Evolutionary conservation across 2,113 vertebrate species (phyloP).

Genomic region (Sterrhoptilus dennistouni): DNA sequence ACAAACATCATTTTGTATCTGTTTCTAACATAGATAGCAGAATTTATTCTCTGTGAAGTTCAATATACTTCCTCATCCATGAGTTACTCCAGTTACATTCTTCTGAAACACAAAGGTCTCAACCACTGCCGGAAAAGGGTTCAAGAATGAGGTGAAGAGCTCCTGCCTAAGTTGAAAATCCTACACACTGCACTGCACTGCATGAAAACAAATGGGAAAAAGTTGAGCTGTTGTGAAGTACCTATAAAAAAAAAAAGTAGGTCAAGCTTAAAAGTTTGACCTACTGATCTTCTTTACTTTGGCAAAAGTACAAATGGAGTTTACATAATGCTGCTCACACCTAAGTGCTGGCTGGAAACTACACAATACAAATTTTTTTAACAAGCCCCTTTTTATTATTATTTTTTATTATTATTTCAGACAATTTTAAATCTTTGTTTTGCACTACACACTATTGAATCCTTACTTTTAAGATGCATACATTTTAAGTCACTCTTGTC

Average conservation of each 20-base stretch:
- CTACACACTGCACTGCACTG: background rate
- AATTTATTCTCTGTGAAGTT: background rate
- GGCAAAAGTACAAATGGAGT: conserved; percentile 39
- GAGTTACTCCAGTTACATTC: background rate
- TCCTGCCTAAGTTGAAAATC: background rate
- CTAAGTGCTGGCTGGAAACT: background rate
- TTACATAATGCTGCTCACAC: conserved; percentile 22
- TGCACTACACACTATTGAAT: background rate
- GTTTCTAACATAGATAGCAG: background rate
- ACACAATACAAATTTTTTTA: background rate
- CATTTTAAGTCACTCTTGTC: background rate
- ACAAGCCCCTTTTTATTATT: background rate
- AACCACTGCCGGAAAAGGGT: background rate
- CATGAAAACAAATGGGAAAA: background rate
- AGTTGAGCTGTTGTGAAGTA: background rate
- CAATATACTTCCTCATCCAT: background rate
- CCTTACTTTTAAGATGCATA: background rate
- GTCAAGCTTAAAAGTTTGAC: conserved; percentile 44
- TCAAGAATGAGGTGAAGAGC: background rate
- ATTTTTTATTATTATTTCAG: background rate
- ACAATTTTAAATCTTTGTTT: background rate
- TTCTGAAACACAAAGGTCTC: background rate
- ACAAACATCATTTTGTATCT: background rate
- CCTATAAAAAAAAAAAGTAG: conserved; percentile 21
- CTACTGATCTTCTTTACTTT: conserved; percentile 43